These are phyloP conservation scores for Channa striata DNA, from an alignment of 2,797 vertebrate genomes.

Conservation along the genomic window DNA sequence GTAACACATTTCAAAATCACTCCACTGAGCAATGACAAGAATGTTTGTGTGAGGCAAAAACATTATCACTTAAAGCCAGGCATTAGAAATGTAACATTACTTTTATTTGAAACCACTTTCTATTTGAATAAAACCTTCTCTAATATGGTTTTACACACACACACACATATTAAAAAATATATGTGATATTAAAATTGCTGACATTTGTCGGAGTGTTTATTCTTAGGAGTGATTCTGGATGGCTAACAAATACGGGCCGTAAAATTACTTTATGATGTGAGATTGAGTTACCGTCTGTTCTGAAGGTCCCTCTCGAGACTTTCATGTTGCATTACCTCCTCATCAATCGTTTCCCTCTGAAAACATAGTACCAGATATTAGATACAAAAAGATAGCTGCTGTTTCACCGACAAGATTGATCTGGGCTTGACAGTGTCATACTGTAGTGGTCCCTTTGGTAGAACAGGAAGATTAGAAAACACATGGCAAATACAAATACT, in stretches of 20 bases:
- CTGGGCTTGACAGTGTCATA: background rate
- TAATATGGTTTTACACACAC: too few relatives aligned
- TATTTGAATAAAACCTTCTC: too few relatives aligned
- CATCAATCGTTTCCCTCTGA: conserved; percentile 49
- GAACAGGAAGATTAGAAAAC: background rate
- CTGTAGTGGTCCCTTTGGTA: conserved; percentile 28
- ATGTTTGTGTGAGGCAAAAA: too few relatives aligned
- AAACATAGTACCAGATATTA: conserved; percentile 2
- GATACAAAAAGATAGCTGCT: background rate
- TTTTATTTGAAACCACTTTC: too few relatives aligned
- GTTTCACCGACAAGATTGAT: background rate
- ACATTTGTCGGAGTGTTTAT: too few relatives aligned
- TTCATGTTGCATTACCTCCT: conserved; percentile 22
- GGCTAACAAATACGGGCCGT: background rate
- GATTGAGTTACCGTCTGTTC: conserved; percentile 45
- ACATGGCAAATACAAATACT: too few relatives aligned
- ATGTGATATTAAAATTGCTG: too few relatives aligned
- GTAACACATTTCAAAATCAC: too few relatives aligned
- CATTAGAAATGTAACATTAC: too few relatives aligned
- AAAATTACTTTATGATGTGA: background rate
- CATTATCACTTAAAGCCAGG: too few relatives aligned
- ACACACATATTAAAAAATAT: too few relatives aligned
- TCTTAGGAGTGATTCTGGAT: background rate
- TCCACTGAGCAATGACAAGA: too few relatives aligned
- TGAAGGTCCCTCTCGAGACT: conserved; percentile 5